A percentile compares a stretch with the other conserved stretches of the same genome.
phyloP scores from a whole-genome alignment of 2,888 invertebrate genomes.

The Papilio gigon region DNA sequence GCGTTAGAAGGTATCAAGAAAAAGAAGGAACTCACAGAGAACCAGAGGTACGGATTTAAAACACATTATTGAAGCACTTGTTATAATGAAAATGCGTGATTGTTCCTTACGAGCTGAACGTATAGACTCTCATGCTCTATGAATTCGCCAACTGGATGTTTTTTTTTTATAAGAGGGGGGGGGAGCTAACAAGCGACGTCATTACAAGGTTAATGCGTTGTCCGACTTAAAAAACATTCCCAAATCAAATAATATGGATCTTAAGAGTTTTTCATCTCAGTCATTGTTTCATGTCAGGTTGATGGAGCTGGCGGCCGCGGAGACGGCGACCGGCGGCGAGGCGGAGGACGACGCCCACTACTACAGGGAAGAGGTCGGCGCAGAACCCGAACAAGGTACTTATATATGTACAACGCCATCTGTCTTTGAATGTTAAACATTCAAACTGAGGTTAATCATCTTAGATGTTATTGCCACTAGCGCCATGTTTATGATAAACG shows the following conservation, averaged over 20 bases:
- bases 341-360: slow-evolving; percentile 89
- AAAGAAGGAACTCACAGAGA: slow-evolving; percentile 77
- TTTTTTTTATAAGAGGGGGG: too few relatives aligned
- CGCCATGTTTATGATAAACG: background rate
- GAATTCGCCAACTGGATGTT: too few relatives aligned
- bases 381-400: slow-evolving; percentile 91
- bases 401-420: background rate
- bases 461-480: background rate
- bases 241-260: too few relatives aligned
- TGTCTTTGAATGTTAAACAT: background rate
- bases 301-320: slow-evolving; percentile 79
- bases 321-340: slow-evolving; percentile 74
- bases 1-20: slow-evolving; percentile 86
- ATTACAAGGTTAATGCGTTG: too few relatives aligned
- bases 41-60: slow-evolving; percentile 63
- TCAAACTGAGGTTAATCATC: background rate
- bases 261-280: too few relatives aligned
- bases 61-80: background rate
- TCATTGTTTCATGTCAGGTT: too few relatives aligned
- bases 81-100: too few relatives aligned
- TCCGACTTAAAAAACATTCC: too few relatives aligned
- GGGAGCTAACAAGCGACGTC: too few relatives aligned
- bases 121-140: too few relatives aligned
- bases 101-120: too few relatives aligned
- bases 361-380: slow-evolving; percentile 93